Base-by-base conservation (phyloP, 1,140 invertebrate species). In the Polyergus mexicanus region DNA sequence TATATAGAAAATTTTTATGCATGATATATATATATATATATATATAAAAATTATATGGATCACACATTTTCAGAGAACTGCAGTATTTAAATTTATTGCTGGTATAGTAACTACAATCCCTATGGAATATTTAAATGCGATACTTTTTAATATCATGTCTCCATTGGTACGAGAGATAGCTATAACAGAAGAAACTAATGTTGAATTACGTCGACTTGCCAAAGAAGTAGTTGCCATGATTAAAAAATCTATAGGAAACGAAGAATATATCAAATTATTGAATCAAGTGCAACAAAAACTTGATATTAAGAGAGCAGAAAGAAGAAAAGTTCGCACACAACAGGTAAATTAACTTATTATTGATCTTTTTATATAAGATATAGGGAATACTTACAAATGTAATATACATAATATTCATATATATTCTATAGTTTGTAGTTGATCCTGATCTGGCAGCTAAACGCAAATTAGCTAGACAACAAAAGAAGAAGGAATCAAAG, bases 361-460 rank as follows among this genome's bases (percentile, higher is more conserved):
- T 38, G 0, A 44, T 71, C n/a, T 65, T 81, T 68, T 41, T 71
- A 66, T 22, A 51, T 28, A 13, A 74, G 16, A 63, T 10, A 60
- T 44, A 69, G 76, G 1, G 87, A 85, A 69, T 85, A 0, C 16
- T 76, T 47, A 41, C 2, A 63, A 62, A 72, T 71, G 77, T 87
- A 58, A 71, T 81, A 68, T 72, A 74, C 78, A 19, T 2, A 38
- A 63, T 35, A 66, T 83, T 66, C 11, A 83, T n/a, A n/a, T n/a
- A n/a, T n/a, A n/a, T n/a, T n/a, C 85, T 95, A 8, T 95, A 97
- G 93, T 96, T 96, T 90, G 96, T 98, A 0, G 96, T 96, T 1
- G 96, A 98, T 95, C 98, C 98, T 35, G 97, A 98, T 90, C 95
- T 96, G 86, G 97, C 97, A 41, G 97, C 97, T 0, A 97, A 97